Evolutionary conservation across 2,888 invertebrate genomes (phyloP).

Genomic region (Dinocampus coccinellae): DNA sequence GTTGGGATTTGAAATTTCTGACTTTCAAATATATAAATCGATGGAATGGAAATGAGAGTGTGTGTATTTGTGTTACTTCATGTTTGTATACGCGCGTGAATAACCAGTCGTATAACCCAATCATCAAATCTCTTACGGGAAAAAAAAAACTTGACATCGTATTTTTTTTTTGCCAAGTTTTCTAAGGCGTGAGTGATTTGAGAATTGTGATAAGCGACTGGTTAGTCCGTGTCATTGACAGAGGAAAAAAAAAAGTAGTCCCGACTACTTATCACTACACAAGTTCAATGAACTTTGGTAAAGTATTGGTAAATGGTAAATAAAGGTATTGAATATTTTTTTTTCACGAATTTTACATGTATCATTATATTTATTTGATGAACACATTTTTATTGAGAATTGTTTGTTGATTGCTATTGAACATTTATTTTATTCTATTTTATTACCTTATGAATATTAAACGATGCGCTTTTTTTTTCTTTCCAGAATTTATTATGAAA

Average conservation of each 20-base stretch:
- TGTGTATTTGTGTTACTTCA: too few relatives aligned
- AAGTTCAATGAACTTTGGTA: slow-evolving; percentile 32
- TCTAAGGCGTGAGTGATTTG: slow-evolving; percentile 29
- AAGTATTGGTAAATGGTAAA: slow-evolving; percentile 38
- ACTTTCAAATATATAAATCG: slow-evolving; percentile 28
- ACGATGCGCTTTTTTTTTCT: too few relatives aligned
- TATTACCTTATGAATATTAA: too few relatives aligned
- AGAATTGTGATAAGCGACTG: slow-evolving; percentile 8
- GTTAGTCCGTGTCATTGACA: slow-evolving; percentile 13
- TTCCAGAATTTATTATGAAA: too few relatives aligned
- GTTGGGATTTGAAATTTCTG: background rate
- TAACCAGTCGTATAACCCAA: background rate
- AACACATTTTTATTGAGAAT: background rate
- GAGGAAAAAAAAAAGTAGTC: slow-evolving; percentile 20
- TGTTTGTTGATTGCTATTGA: too few relatives aligned
- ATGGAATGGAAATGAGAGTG: slow-evolving; percentile 40
- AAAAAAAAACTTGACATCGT: too few relatives aligned
- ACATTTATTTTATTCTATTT: too few relatives aligned
- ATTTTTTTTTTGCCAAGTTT: slow-evolving; percentile 35
- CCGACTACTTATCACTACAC: background rate
- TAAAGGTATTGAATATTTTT: slow-evolving; percentile 18
- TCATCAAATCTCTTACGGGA: slow-evolving; percentile 23
- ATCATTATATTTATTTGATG: background rate
- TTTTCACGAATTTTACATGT: slow-evolving; percentile 17
- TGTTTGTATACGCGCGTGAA: too few relatives aligned